Evolutionary conservation across 2,888 invertebrate species (phyloP).

Genomic region (Alloscopus bannaensis): DNA sequence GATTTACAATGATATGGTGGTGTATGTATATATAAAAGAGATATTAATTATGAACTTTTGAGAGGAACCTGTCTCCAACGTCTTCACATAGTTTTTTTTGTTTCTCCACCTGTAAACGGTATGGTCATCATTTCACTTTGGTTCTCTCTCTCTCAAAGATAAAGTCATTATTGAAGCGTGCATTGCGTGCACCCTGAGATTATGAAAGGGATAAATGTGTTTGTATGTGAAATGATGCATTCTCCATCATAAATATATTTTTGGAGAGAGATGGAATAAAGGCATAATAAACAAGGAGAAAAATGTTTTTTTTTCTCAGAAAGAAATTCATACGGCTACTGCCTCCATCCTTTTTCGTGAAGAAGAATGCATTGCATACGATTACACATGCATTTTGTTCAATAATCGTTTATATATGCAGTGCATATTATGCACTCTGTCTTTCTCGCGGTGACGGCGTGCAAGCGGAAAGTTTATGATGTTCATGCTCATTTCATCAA

Average conservation of each 20-base stretch:
- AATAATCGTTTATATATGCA: not conserved
- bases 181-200: constrained; percentile 52
- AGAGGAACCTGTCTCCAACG: constrained; percentile 53
- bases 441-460: not conserved
- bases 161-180: constrained; percentile 39
- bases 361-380: constrained; percentile 34
- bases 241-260: constrained; percentile 22
- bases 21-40: constrained; percentile 44
- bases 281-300: too few species aligned
- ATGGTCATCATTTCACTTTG: constrained; percentile 10
- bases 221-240: constrained; percentile 1
- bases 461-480: constrained; percentile 3
- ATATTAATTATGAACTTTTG: constrained; percentile 53
- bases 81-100: constrained; percentile 27
- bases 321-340: constrained; percentile 47
- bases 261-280: too few species aligned
- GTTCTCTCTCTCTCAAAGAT: too few species aligned
- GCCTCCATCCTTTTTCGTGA: constrained; percentile 32
- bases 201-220: constrained; percentile 53
- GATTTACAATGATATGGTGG: too few species aligned
- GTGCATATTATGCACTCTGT: not conserved
- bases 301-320: too few species aligned
- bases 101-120: constrained; percentile 9
- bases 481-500: constrained; percentile 40
- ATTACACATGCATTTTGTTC: too few species aligned